These are phyloP conservation scores for Glyphotaelius pellucidus DNA, from an alignment of 2,888 invertebrate genomes.

Conservation along the genomic window DNA sequence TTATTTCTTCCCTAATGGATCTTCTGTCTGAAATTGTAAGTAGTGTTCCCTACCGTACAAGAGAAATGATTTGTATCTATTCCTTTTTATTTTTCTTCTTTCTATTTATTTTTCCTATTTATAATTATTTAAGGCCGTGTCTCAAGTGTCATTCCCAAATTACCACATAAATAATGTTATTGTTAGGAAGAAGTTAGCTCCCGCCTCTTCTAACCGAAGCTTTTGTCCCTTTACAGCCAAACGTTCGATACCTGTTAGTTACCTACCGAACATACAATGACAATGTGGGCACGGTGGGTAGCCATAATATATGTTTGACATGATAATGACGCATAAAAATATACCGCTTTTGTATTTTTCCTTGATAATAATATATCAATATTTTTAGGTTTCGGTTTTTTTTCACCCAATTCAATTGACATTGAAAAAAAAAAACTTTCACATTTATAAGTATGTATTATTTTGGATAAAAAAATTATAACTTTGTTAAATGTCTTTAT, in stretches of 20 bases:
- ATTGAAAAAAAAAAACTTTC: background rate
- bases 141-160: conserved; percentile 4
- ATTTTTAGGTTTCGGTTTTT: background rate
- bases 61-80: background rate
- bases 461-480: too few species aligned
- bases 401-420: background rate
- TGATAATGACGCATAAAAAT: conserved; percentile 25
- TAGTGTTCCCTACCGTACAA: background rate
- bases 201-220: background rate
- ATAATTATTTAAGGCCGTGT: background rate
- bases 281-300: conserved; percentile 21
- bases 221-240: conserved; percentile 8
- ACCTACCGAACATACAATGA: conserved; percentile 14
- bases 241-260: background rate
- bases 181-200: conserved; percentile 3
- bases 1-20: too few species aligned
- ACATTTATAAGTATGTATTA: background rate
- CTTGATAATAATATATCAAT: background rate
- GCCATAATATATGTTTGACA: conserved; percentile 21
- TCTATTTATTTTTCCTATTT: background rate
- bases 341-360: background rate
- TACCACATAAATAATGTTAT: background rate
- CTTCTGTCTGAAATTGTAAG: too few species aligned
- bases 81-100: background rate
- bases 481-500: too few species aligned